Evolutionary conservation across 2,797 vertebrate species (phyloP), one percentile per base, ranked within the genome.

Genomic region (Thripadectes ignobilis): DNA sequence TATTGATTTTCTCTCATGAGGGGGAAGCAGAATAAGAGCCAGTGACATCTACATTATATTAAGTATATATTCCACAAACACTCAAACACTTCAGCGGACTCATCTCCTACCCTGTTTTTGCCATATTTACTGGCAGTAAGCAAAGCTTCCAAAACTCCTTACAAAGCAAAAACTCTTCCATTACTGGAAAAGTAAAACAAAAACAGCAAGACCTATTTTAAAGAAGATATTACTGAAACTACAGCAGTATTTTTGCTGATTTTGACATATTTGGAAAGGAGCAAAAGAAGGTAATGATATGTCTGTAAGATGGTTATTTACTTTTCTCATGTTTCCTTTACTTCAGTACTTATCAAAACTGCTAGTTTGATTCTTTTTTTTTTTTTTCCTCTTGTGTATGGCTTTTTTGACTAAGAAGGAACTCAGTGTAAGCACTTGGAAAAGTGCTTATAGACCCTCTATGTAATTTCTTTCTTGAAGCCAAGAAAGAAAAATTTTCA

Each of bases 351-450:
- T 95, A 73, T 38, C 8, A 3, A 92, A 86, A 83, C 38, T 43
- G 24, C 41, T 94, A 78, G 30, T 87, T 32, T 20, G 11, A 59
- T 89, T 71, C 92, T 52, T 46, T 10, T 59, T 27, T 27, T 27
- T 11, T 34, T 34, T 39, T 12, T 30, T 0, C 2, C 10, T 21
- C 61, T 49, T 43, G 59, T 39, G 62, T 73, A 63, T n/a, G 19
- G 34, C 4, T 90, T 95, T 96, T 97, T 75, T 75, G 66, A 87
- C 7, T 9, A 86, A 91, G 49, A 83, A 39, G 11, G 61, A 76
- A 29, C n/a, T 77, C 69, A 65, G 13, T 51, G n/a, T 27, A 80
- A 71, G 12, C 10, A 5, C 54, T 77, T 77, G 15, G 26, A 54
- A 95, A 95, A 95, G 57, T 77, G 41, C 16, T 82, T 76, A 79